phyloP scores from a whole-genome alignment of 1,140 invertebrate species.

The Ctenoplectra terminalis region DNA sequence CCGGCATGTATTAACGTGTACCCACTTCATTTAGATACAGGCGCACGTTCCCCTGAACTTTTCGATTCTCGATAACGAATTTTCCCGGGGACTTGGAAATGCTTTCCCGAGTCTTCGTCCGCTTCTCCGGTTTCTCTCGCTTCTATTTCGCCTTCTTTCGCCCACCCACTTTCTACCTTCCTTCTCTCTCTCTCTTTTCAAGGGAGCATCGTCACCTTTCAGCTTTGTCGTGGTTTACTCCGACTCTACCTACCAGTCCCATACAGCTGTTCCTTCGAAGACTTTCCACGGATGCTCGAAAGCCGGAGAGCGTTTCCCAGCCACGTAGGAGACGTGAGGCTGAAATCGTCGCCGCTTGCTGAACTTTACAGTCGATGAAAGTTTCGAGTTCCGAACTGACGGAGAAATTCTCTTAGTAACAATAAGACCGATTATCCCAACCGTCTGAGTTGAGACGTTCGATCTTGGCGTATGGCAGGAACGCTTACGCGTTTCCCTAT shows the following conservation, averaged over 20 bases:
- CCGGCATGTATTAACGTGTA: conserved; percentile 57
- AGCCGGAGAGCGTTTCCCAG: conserved; percentile 14
- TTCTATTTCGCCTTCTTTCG: background rate
- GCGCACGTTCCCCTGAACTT: conserved; percentile 69
- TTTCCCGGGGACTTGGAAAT: conserved; percentile 70
- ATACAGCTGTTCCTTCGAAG: conserved; percentile 51
- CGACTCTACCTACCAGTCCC: conserved; percentile 19
- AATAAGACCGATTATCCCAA: conserved; percentile 68
- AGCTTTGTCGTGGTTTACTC: conserved; percentile 6
- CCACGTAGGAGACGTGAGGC: conserved; percentile 11
- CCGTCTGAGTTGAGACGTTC: conserved; percentile 16
- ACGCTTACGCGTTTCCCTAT: background rate
- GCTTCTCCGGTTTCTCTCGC: background rate
- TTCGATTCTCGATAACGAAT: conserved; percentile 74
- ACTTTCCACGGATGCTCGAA: conserved; percentile 49
- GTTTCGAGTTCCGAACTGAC: conserved; percentile 57
- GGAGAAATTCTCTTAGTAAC: conserved; percentile 63
- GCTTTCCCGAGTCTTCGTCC: conserved; percentile 63
- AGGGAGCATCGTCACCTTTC: background rate
- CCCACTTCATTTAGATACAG: conserved; percentile 71
- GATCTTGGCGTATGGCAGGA: background rate
- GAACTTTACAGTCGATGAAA: conserved; percentile 49
- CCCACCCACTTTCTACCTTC: too few relatives aligned
- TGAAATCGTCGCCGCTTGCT: conserved; percentile 35
- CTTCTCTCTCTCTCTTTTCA: background rate